These are phyloP conservation scores for Pelusios castaneus DNA, from an alignment of 2,113 vertebrate genomes.

Conservation along the genomic window DNA sequence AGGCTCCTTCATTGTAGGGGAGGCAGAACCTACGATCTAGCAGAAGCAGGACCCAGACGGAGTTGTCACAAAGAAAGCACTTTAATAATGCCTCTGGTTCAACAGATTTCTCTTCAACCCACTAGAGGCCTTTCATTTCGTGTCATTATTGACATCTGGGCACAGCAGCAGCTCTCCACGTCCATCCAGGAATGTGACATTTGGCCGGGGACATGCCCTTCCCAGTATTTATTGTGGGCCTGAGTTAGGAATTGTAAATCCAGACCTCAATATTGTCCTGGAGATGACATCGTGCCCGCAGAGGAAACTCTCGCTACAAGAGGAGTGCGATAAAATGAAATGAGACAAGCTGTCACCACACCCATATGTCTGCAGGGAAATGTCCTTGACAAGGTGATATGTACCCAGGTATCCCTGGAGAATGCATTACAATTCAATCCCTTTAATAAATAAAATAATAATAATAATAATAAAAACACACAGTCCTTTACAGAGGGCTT, in stretches of 20 bases:
- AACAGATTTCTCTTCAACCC: background rate
- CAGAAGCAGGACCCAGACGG: background rate
- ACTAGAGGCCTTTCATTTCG: background rate
- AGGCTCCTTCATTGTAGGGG: background rate
- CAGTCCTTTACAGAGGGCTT: rapidly evolving
- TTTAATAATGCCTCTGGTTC: background rate
- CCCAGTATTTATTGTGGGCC: background rate
- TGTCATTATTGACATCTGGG: background rate
- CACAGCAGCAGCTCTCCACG: rapidly evolving
- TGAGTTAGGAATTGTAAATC: background rate
- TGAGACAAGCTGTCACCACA: background rate
- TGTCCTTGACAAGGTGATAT: background rate
- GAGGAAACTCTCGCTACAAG: background rate
- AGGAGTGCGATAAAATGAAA: rapidly evolving
- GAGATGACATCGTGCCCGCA: background rate
- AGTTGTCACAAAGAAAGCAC: background rate
- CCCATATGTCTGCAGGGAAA: background rate
- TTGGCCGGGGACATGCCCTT: background rate
- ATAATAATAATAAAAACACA: background rate
- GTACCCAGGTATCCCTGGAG: background rate
- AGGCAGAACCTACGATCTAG: background rate
- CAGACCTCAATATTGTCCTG: rapidly evolving
- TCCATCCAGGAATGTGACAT: background rate
- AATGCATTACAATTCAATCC: background rate
- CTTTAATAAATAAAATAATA: background rate